Evolutionary conservation across 2,888 invertebrate species (phyloP).

Genomic region (Boloria euphrosyne): DNA sequence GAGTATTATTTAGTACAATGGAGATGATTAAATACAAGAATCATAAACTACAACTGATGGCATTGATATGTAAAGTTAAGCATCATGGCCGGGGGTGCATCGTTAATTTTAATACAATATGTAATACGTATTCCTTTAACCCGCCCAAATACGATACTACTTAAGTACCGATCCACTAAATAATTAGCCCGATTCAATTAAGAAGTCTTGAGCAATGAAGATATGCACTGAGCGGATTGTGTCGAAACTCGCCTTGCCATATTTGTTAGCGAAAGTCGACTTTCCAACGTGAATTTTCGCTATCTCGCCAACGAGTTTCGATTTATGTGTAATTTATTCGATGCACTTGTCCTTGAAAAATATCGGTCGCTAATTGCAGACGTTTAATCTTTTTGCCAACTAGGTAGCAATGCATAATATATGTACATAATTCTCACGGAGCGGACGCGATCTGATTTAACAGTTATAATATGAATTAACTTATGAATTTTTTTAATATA

Average conservation of each 20-base stretch:
- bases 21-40: conserved; percentile 15
- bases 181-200: conserved; percentile 41
- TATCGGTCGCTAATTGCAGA: conserved; percentile 12
- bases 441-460: conserved; percentile 11
- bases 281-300: conserved; percentile 57
- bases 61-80: conserved; percentile 20
- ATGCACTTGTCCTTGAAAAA: conserved; percentile 34
- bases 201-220: conserved; percentile 36
- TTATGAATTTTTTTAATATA: conserved; percentile 1
- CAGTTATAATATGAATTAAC: conserved; percentile 13
- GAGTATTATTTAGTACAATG: background rate
- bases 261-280: conserved; percentile 71
- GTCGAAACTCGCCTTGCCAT: conserved; percentile 64
- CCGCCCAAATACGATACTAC: conserved; percentile 25
- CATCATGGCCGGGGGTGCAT: conserved; percentile 26
- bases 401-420: conserved; percentile 13
- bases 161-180: conserved; percentile 21
- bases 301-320: conserved; percentile 57
- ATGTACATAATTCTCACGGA: conserved; percentile 4
- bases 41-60: conserved; percentile 21
- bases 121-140: background rate
- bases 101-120: conserved; percentile 28
- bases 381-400: conserved; percentile 20
- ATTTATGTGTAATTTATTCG: conserved; percentile 24
- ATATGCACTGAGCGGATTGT: conserved; percentile 47